Evolutionary conservation across 2,888 invertebrate genomes (phyloP).

Genomic region (Chrysolina oricalcia): DNA sequence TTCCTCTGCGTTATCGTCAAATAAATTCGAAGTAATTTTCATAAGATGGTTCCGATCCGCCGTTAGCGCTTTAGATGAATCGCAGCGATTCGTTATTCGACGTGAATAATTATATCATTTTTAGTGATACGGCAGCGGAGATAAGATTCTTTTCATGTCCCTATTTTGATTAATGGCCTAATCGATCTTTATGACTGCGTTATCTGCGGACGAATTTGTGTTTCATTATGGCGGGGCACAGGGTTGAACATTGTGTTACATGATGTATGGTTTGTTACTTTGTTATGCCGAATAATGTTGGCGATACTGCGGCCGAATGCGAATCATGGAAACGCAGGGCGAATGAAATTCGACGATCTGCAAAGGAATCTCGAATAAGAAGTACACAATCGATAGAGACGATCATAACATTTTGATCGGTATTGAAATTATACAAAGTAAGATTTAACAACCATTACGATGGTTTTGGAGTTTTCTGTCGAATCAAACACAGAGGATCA

Average conservation of each 20-base stretch:
- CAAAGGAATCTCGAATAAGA: too few relatives aligned
- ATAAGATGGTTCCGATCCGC: slow-evolving; percentile 58
- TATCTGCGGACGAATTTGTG: slow-evolving; percentile 49
- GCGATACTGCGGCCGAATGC: not conserved
- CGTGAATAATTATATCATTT: slow-evolving; percentile 59
- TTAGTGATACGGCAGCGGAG: slow-evolving; percentile 53
- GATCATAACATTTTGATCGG: too few relatives aligned
- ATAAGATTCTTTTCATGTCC: slow-evolving; percentile 56
- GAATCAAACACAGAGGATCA: too few relatives aligned
- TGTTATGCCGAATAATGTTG: slow-evolving; percentile 4
- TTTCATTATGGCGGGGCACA: slow-evolving; percentile 48
- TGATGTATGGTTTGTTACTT: slow-evolving; percentile 30
- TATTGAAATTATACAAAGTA: too few relatives aligned
- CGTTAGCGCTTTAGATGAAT: slow-evolving; percentile 57
- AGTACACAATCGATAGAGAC: too few relatives aligned
- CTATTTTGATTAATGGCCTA: slow-evolving; percentile 53
- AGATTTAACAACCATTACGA: too few relatives aligned
- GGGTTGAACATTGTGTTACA: slow-evolving; percentile 27
- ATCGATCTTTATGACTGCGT: slow-evolving; percentile 50
- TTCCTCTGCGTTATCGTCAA: slow-evolving; percentile 41
- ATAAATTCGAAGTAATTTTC: slow-evolving; percentile 62
- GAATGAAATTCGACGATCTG: too few relatives aligned
- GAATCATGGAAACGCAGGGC: too few relatives aligned
- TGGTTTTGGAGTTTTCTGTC: too few relatives aligned
- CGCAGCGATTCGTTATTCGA: slow-evolving; percentile 53